Percentiles rank a stretch among this genome's conserved stretches.
Conservation (phyloP, 2,888 invertebrate genomes). For the Netelia melanura region DNA sequence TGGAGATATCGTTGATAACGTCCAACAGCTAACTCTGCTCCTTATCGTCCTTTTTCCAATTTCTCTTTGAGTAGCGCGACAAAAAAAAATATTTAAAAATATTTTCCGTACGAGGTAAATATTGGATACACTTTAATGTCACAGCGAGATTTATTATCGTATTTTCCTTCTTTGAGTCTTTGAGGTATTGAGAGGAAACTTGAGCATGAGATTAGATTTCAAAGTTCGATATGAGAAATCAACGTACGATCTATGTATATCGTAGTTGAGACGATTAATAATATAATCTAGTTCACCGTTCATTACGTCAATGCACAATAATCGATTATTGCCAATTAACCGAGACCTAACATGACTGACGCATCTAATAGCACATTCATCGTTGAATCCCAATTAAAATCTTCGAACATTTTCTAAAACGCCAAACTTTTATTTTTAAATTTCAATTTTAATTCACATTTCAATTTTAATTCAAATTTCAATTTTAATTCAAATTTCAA, state of each 20-base stretch:
- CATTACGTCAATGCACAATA: slow-evolving; percentile 52
- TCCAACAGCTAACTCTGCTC: slow-evolving; percentile 26
- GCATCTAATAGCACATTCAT: slow-evolving; percentile 44
- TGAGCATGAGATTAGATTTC: neutral
- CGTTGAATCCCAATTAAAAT: neutral
- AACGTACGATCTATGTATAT: neutral
- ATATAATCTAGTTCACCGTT: slow-evolving; percentile 48
- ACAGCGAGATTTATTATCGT: slow-evolving; percentile 23
- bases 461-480: too few relatives aligned
- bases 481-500: too few relatives aligned
- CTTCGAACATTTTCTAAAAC: neutral
- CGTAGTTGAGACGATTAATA: slow-evolving; percentile 36
- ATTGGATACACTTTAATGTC: slow-evolving; percentile 4
- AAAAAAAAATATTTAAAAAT: slow-evolving; percentile 33
- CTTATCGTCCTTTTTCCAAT: slow-evolving; percentile 41
- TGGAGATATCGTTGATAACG: slow-evolving; percentile 50
- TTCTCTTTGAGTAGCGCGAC: slow-evolving; percentile 20
- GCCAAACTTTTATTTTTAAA: too few relatives aligned
- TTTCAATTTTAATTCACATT: too few relatives aligned
- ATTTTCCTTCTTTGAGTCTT: slow-evolving; percentile 23
- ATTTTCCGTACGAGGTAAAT: slow-evolving; percentile 7
- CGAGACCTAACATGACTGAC: slow-evolving; percentile 57
- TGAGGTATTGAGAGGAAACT: neutral
- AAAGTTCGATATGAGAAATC: neutral
- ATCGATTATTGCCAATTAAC: slow-evolving; percentile 78